Conservation (phyloP, 2,888 invertebrate genomes). For the Iselma pallidipennis region DNA sequence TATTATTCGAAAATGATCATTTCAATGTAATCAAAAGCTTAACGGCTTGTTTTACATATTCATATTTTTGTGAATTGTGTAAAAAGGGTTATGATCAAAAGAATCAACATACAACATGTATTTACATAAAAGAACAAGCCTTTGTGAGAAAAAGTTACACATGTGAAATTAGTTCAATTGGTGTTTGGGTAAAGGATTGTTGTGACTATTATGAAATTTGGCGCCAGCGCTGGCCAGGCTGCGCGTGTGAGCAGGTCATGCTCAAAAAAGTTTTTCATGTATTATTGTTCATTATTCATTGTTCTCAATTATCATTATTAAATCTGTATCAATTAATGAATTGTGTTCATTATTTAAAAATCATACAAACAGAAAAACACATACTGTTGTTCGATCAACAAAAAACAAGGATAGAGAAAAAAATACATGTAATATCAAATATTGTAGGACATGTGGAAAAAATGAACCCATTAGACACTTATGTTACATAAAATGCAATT, state of each 20-base stretch:
- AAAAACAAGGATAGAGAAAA: too few species aligned
- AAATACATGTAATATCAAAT: neutral
- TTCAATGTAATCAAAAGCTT: conserved; percentile 18
- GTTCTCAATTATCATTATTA: too few species aligned
- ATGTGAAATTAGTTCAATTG: conserved; percentile 5
- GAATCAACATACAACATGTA: conserved; percentile 12
- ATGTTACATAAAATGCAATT: conserved; percentile 15
- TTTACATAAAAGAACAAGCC: neutral
- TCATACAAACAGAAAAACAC: too few species aligned
- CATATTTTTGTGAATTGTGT: conserved; percentile 19
- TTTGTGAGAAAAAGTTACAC: neutral
- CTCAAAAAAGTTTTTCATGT: too few species aligned
- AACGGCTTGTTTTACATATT: conserved; percentile 2
- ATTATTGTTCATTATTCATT: too few species aligned
- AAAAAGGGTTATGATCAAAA: too few species aligned
- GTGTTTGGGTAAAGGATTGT: neutral
- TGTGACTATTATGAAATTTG: too few species aligned
- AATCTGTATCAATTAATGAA: too few species aligned
- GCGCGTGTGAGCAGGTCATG: too few species aligned
- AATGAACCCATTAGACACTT: conserved; percentile 7
- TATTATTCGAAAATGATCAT: conserved; percentile 11
- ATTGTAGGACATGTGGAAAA: conserved; percentile 4
- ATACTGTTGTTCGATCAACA: too few species aligned
- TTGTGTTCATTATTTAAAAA: too few species aligned
- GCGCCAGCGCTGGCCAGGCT: too few species aligned